These are phyloP conservation scores for Bhutanitis thaidina DNA, from an alignment of 2,888 invertebrate genomes.

Conservation along the genomic window DNA sequence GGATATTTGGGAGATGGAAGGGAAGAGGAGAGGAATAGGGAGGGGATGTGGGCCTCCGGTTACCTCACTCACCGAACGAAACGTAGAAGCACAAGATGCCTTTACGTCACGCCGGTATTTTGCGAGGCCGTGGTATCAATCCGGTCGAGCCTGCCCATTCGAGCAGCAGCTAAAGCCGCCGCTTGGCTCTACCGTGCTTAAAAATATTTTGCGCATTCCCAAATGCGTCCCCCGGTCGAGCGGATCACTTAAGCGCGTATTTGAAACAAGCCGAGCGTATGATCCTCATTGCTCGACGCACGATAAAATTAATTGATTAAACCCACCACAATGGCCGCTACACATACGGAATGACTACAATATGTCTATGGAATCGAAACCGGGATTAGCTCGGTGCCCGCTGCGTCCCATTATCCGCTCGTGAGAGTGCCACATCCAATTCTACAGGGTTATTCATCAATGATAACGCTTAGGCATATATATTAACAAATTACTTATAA, in stretches of 20 bases:
- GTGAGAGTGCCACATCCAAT: constrained; percentile 31
- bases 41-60: no score
- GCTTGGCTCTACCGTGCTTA: no score
- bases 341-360: constrained; percentile 47
- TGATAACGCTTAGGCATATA: neutral
- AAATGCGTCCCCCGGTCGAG: constrained; percentile 22
- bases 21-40: no score
- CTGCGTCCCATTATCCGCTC: constrained; percentile 47
- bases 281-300: constrained; percentile 44
- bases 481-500: neutral
- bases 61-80: no score
- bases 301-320: constrained; percentile 66
- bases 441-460: constrained; percentile 2
- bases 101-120: no score
- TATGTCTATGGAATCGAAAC: constrained; percentile 40
- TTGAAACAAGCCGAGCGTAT: constrained; percentile 37
- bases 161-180: no score
- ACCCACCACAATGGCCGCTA: constrained; percentile 43
- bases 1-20: no score
- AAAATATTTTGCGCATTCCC: no score
- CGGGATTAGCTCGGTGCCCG: constrained; percentile 51
- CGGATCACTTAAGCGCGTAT: constrained; percentile 33
- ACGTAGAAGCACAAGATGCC: no score
- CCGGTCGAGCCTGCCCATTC: no score
- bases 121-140: no score